Evolutionary conservation across 2,797 vertebrate species (phyloP), one percentile per base, ranked within the genome.

Genomic region (Ptychobarbus kaznakovi): DNA sequence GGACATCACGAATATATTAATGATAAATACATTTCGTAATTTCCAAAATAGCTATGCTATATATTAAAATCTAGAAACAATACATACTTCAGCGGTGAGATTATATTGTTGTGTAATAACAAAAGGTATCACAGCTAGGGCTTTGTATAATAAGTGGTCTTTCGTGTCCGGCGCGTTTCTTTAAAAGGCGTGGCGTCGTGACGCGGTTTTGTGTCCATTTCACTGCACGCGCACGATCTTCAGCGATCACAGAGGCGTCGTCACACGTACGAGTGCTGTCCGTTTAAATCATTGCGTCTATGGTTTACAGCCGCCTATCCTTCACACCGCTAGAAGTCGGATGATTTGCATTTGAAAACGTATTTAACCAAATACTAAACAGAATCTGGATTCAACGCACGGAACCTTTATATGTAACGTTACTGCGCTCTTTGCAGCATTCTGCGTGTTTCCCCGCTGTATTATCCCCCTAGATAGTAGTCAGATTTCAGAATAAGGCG

Each of bases 131-230:
- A 58, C 11, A 11, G 7, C 18, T n/a, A 28, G 10, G 25, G 44
- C 15, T 22, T 65, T 80, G 40, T 28, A 13, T 49, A 6, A 1
- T 32, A 46, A 51, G 44, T 22, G 44, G 20, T 68, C 63, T 66
- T 53, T 18, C 35, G 20, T 42, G 65, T 75, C 61, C 69, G 56
- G 38, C 38, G 61, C 38, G 85, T 72, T 83, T 40, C 90, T 92
- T 91, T 92, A 92, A 92, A 84, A 88, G 90, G 92, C 90, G 91
- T 88, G 90, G 87, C 87, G 28, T 82, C 10, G 56, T 68, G 9
- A 76, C 68, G 76, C 6, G 12, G 65, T 58, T 58, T 61, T 3
- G 42, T 46, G 86, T 46, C 66, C 40, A 18, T 66, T 56, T 70
- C 65, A 16, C 51, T 15, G 66, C 35, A 65, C 68, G 65, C 44